Evolutionary conservation across 2,113 vertebrate genomes (phyloP).

Genomic region (Nesospiza acunhae): DNA sequence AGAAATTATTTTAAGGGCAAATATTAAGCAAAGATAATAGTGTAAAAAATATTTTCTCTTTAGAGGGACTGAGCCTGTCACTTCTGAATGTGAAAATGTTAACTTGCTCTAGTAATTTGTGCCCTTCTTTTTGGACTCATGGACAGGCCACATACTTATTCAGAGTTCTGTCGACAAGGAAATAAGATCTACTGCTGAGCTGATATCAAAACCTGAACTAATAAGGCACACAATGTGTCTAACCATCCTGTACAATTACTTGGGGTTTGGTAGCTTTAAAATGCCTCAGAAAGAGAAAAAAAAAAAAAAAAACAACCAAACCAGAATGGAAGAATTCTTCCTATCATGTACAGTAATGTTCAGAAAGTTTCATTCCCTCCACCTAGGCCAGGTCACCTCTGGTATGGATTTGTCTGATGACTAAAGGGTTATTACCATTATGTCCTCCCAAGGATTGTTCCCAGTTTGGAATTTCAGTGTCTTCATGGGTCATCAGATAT

Average conservation of each 20-base stretch:
- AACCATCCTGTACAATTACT: not conserved
- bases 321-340: not conserved
- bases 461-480: not conserved
- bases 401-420: not conserved
- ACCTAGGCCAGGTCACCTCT: not conserved
- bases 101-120: not conserved
- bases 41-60: not conserved
- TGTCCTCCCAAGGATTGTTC: not conserved
- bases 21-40: not conserved
- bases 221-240: not conserved
- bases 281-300: not conserved
- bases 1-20: not conserved
- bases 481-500: not conserved
- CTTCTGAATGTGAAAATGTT: not conserved
- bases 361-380: not conserved
- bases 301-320: not conserved
- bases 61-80: not conserved
- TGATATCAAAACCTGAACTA: not conserved
- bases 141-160: not conserved
- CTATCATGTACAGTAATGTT: not conserved
- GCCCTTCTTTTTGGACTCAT: not conserved
- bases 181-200: not conserved
- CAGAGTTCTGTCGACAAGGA: not conserved
- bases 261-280: not conserved
- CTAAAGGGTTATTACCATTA: not conserved